phyloP scores from a whole-genome alignment of 2,888 invertebrate genomes.

The Pyrrhia umbra region DNA sequence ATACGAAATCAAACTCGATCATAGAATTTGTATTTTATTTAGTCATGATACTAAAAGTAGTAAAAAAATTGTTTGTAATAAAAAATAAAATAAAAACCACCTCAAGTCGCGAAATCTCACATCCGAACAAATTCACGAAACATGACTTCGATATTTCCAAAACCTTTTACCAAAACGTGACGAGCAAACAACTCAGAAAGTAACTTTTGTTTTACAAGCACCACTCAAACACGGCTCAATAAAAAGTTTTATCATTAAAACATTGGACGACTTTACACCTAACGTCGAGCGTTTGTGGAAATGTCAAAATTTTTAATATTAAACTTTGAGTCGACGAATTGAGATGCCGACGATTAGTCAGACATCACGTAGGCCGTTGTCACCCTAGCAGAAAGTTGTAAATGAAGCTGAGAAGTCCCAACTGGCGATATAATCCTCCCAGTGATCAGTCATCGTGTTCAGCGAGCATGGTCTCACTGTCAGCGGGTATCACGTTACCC shows the following conservation, averaged over 20 bases:
- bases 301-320: conserved; percentile 39
- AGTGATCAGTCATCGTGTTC: conserved; percentile 48
- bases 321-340: conserved; percentile 39
- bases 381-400: conserved; percentile 58
- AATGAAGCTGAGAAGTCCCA: conserved; percentile 54
- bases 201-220: conserved; percentile 42
- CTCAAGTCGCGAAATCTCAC: neutral
- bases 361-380: conserved; percentile 49
- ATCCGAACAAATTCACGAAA: neutral
- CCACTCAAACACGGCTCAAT: conserved; percentile 49
- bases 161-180: conserved; percentile 19
- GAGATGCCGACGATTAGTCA: conserved; percentile 54
- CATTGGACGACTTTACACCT: conserved; percentile 33
- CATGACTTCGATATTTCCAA: neutral
- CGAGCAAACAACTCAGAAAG: conserved; percentile 25
- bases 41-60: too few species aligned
- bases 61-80: neutral
- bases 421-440: conserved; percentile 55
- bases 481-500: conserved; percentile 5
- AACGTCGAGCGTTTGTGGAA: conserved; percentile 39
- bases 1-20: neutral
- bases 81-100: neutral
- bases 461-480: conserved; percentile 15
- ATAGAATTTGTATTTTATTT: neutral
- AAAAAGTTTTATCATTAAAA: conserved; percentile 62